Conservation (phyloP, 2,797 vertebrate genomes). For the Xiphorhynchus erythropygius region DNA sequence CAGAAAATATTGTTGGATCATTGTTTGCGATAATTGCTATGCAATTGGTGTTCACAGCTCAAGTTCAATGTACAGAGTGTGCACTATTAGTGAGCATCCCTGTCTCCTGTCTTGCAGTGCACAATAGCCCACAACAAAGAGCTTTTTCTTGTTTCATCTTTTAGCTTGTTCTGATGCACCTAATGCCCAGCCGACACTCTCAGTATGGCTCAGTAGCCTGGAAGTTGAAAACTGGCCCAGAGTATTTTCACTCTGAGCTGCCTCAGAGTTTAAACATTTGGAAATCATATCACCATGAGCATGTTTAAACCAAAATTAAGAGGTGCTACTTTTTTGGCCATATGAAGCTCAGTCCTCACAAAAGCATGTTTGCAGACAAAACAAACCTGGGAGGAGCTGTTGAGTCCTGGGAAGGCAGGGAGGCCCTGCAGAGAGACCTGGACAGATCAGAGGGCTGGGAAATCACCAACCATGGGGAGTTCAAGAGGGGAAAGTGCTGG, state of each 20-base stretch:
- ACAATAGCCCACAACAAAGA: not conserved
- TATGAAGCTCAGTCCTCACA: not conserved
- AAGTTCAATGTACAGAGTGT: not conserved
- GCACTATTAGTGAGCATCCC: not conserved
- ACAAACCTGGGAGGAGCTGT: not conserved
- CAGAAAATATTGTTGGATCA: not conserved
- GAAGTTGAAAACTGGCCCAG: not conserved
- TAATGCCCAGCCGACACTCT: not conserved
- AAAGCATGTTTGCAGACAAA: not conserved
- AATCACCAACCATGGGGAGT: not conserved
- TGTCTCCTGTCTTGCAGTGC: not conserved
- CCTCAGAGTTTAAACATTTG: not conserved
- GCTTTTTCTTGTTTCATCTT: not conserved
- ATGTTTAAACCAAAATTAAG: not conserved
- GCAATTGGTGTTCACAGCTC: not conserved
- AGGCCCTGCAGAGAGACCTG: not conserved
- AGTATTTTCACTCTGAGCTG: not conserved
- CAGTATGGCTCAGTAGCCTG: not conserved
- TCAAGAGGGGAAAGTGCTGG: not conserved
- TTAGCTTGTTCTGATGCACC: not conserved
- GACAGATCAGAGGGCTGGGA: not conserved
- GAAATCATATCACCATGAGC: not conserved
- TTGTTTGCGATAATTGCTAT: fast-evolving
- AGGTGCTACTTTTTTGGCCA: not conserved
- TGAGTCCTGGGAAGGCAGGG: not conserved